These are phyloP conservation scores for Pristis pectinata DNA, from an alignment of 2,797 vertebrate species.

Conservation along the genomic window DNA sequence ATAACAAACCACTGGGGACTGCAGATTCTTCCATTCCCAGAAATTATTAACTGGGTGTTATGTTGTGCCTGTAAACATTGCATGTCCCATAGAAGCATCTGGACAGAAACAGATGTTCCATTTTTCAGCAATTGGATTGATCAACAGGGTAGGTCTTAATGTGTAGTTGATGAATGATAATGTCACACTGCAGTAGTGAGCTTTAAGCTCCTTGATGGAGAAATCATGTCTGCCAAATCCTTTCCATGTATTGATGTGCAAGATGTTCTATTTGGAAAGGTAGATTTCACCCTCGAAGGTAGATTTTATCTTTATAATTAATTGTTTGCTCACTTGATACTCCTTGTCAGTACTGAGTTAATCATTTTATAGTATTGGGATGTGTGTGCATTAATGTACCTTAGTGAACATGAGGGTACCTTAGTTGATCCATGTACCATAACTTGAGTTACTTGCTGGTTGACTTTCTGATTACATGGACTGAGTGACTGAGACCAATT, in stretches of 20 bases:
- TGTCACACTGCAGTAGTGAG: not conserved
- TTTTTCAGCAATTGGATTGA: not conserved
- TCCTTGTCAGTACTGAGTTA: not conserved
- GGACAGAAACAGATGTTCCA: not conserved
- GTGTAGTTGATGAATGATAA: not conserved
- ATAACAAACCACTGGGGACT: not conserved
- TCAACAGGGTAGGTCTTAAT: not conserved
- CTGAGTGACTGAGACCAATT: not conserved
- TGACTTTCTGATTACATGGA: not conserved
- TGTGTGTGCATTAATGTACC: not conserved
- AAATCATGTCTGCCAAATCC: not conserved
- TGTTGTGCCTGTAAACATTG: not conserved
- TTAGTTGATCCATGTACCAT: not conserved
- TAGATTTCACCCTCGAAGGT: not conserved
- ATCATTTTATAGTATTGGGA: not conserved
- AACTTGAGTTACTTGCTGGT: not conserved
- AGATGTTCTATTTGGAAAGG: not conserved
- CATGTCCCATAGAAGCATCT: not conserved
- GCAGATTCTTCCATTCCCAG: not conserved
- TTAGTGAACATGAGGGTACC: too few relatives aligned
- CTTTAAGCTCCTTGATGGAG: not conserved
- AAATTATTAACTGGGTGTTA: not conserved
- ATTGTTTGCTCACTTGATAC: not conserved
- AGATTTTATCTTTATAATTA: not conserved
- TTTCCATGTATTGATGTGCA: not conserved